Evolutionary conservation across 2,888 invertebrate species (phyloP).

Genomic region (Pomacea canaliculata): DNA sequence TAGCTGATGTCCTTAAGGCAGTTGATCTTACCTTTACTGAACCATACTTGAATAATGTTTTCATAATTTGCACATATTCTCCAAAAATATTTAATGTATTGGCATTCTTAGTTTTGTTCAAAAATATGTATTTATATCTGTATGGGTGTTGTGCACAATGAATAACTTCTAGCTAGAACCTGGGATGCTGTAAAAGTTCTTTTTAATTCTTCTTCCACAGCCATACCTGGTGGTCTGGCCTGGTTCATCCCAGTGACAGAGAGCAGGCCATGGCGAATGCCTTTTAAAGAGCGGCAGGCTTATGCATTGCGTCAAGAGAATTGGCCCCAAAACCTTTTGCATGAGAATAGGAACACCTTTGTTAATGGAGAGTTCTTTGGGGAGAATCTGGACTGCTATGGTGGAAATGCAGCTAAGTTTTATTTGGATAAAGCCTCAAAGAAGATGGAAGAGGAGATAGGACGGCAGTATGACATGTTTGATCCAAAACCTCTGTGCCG

Average conservation of each 20-base stretch:
- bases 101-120: too few species aligned
- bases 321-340: neutral
- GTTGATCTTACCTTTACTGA: too few species aligned
- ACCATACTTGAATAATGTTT: too few species aligned
- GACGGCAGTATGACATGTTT: slow-evolving; percentile 41
- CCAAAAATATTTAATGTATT: too few species aligned
- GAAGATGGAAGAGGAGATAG: slow-evolving; percentile 32
- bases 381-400: slow-evolving; percentile 7
- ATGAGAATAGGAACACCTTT: slow-evolving; percentile 16
- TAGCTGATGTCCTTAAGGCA: too few species aligned
- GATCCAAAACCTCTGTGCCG: slow-evolving; percentile 43
- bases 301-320: slow-evolving; percentile 39
- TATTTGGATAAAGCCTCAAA: slow-evolving; percentile 44
- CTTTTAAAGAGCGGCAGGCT: slow-evolving; percentile 55
- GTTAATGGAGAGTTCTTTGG: slow-evolving; percentile 3
- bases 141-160: too few species aligned
- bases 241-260: slow-evolving; percentile 61
- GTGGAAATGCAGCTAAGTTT: slow-evolving; percentile 42
- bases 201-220: too few species aligned
- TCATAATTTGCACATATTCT: too few species aligned
- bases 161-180: too few species aligned
- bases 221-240: slow-evolving; percentile 28
- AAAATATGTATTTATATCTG: too few species aligned
- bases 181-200: too few species aligned
- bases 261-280: slow-evolving; percentile 50